These are phyloP conservation scores for Geophilus truncorum DNA, from an alignment of 2,888 invertebrate species.

Conservation along the genomic window DNA sequence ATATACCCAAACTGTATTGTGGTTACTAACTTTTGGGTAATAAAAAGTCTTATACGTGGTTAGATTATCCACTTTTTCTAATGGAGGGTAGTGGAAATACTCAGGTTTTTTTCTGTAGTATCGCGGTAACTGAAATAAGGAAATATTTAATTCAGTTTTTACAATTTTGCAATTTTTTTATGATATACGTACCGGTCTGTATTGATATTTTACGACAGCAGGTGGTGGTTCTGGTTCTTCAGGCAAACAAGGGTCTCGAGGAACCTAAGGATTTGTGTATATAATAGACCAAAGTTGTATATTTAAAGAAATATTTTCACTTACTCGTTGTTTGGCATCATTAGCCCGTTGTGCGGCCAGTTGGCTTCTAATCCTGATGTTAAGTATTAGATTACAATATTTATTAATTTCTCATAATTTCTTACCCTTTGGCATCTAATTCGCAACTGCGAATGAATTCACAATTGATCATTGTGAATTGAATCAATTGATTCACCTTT, in stretches of 20 bases:
- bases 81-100: neutral
- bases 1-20: neutral
- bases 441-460: conserved; percentile 8
- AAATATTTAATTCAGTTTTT: neutral
- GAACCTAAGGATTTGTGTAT: neutral
- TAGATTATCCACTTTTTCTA: neutral
- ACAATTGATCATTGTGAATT: neutral
- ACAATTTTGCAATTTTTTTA: too few species aligned
- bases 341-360: neutral
- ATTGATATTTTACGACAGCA: neutral
- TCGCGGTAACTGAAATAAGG: neutral
- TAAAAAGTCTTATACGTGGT: neutral
- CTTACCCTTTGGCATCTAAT: neutral
- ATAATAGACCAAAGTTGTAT: neutral
- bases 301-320: neutral
- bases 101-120: neutral
- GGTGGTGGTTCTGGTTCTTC: neutral
- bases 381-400: neutral
- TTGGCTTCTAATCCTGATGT: neutral
- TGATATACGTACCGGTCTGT: neutral
- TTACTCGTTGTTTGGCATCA: neutral
- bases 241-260: neutral
- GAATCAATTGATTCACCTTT: neutral
- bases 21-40: neutral
- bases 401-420: neutral